Evolutionary conservation across 2,113 vertebrate genomes (phyloP), one percentile per base, ranked within the genome.

Genomic region (Gila orcuttii): DNA sequence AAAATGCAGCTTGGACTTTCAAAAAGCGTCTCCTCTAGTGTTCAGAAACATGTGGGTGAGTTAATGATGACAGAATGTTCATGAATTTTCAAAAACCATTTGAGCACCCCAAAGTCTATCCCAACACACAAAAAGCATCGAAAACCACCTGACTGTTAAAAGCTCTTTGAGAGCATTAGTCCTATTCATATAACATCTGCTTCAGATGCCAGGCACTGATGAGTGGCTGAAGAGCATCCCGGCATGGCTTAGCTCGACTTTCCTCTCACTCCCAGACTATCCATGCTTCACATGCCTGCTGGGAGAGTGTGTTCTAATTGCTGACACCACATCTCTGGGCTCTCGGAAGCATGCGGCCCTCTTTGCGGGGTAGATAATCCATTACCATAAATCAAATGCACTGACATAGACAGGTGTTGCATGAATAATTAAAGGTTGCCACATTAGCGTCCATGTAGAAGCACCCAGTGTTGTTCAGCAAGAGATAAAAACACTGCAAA

Each of bases 361-460:
- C 89, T 88, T 90, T 91, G 90, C 90, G 86, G 92, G 92, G 89
- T 92, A 90, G 91, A 94, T 93, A 74, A 94, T 92, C 92, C 93
- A 94, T 94, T 94, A 94, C 92, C 93, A 94, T 94, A 95, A 94
- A 93, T 94, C 93, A 94, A 91, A 93, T 86, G 91, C 86, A 36
- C 89, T 90, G 87, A 91, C 92, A 91, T 89, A 91, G 93, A 93
- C 92, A 95, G 93, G 93, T 94, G 92, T 92, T 87, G 93, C 92
- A 94, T 94, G 93, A 95, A 95, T 95, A 94, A 94, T 94, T 94
- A 94, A 95, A 93, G 92, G 92, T 91, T 87, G 90, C 87, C 91
- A 90, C 93, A 94, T 93, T 94, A 94, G 88, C 89, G 87, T 90
- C 91, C 88, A 88, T 89, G 91, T 85, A 84, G 90, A 90, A 87